These are phyloP conservation scores for Chromoteleia sp. DNA, from an alignment of 2,888 invertebrate species.

Conservation along the genomic window DNA sequence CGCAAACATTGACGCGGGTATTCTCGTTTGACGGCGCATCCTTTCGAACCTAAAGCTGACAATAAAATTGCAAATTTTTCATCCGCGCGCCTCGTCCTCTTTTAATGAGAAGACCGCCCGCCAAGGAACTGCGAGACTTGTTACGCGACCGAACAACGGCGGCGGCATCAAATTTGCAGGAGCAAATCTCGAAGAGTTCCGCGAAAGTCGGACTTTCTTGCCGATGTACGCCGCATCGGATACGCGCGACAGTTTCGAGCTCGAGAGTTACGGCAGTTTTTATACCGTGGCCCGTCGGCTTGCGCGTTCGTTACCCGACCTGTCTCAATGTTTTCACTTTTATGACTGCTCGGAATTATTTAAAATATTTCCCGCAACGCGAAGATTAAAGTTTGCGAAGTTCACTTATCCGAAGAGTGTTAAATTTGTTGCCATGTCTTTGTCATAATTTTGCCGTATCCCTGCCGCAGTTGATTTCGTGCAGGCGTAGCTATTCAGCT, in stretches of 20 bases:
- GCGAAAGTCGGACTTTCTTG: slow-evolving; percentile 30
- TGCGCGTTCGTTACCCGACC: slow-evolving; percentile 42
- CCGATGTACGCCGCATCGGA: slow-evolving; percentile 20
- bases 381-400: neutral
- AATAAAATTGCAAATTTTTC: slow-evolving; percentile 24
- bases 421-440: too few species aligned
- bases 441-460: too few species aligned
- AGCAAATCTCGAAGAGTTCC: slow-evolving; percentile 24
- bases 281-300: slow-evolving; percentile 30
- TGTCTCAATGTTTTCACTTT: slow-evolving; percentile 23
- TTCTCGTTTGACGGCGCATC: too few species aligned
- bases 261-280: slow-evolving; percentile 48
- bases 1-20: neutral
- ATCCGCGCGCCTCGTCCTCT: neutral
- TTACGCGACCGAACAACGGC: slow-evolving; percentile 10
- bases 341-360: slow-evolving; percentile 17
- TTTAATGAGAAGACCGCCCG: too few species aligned
- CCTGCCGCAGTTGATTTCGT: too few species aligned
- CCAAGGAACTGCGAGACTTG: neutral
- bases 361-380: slow-evolving; percentile 14
- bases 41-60: too few species aligned
- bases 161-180: slow-evolving; percentile 17
- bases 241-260: slow-evolving; percentile 31
- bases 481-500: too few species aligned
- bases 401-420: too few species aligned